These are phyloP conservation scores for Gorilla gorilla DNA, from an alignment of 2,113 vertebrate species.

Conservation along the genomic window DNA sequence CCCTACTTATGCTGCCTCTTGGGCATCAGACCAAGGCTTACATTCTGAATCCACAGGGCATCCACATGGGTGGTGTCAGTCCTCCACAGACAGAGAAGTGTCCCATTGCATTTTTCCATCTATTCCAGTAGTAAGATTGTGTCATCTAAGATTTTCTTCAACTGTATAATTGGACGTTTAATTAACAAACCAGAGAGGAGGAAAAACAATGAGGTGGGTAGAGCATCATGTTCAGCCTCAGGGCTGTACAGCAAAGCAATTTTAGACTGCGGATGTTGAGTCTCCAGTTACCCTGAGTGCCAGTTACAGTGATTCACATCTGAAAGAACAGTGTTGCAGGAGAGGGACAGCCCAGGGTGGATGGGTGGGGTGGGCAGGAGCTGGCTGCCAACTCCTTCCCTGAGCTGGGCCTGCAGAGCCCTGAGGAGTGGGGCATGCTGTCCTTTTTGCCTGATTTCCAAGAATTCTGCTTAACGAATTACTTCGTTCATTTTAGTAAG, in stretches of 20 bases:
- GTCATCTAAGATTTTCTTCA: background rate
- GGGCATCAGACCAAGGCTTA: no score
- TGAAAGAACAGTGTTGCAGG: background rate
- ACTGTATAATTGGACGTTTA: background rate
- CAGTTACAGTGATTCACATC: background rate
- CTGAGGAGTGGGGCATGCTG: background rate
- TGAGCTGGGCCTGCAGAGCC: background rate
- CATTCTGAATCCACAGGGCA: fast-evolving
- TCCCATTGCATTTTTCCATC: background rate
- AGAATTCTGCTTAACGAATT: background rate
- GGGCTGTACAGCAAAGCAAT: background rate
- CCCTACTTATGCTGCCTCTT: fast-evolving
- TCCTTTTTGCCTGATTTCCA: background rate
- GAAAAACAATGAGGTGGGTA: background rate
- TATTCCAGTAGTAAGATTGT: background rate
- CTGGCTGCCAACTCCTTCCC: background rate
- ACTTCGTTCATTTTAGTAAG: background rate
- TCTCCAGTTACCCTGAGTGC: background rate
- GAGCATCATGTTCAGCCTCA: background rate
- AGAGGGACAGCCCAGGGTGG: background rate
- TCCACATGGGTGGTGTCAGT: background rate
- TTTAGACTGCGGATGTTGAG: background rate
- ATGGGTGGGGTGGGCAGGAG: background rate
- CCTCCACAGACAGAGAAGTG: background rate
- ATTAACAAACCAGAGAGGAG: background rate